Conservation (phyloP, 2,888 invertebrate genomes). For the Macrophya alboannulata region DNA sequence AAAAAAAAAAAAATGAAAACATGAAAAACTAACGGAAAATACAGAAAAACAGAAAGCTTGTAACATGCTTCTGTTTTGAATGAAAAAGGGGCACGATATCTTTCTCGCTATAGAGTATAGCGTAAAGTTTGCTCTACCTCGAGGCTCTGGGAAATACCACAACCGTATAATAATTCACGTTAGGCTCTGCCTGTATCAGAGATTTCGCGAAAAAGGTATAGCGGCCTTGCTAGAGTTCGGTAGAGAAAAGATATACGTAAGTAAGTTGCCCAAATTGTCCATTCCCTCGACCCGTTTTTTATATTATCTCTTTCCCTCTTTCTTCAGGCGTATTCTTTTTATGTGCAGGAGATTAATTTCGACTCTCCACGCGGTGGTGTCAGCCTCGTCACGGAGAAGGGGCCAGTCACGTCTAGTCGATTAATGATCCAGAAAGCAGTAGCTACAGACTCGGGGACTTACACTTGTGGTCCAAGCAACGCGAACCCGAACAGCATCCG, state of each 20-base stretch:
- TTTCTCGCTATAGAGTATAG: constrained; percentile 17
- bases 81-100: neutral
- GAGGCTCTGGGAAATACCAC: constrained; percentile 30
- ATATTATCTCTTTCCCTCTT: constrained; percentile 19
- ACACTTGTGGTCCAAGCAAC: constrained; percentile 81
- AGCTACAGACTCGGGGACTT: constrained; percentile 79
- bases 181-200: constrained; percentile 38
- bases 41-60: neutral
- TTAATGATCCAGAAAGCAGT: constrained; percentile 80
- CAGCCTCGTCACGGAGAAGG: constrained; percentile 80
- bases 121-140: constrained; percentile 11
- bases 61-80: constrained; percentile 2
- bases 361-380: constrained; percentile 81
- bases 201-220: constrained; percentile 23
- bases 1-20: neutral
- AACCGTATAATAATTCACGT: constrained; percentile 45
- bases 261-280: constrained; percentile 31
- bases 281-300: constrained; percentile 15
- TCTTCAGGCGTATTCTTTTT: constrained; percentile 32
- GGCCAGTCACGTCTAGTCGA: constrained; percentile 80
- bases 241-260: constrained; percentile 14
- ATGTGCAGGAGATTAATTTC: constrained; percentile 79
- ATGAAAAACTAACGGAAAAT: neutral
- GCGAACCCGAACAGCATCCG: constrained; percentile 90
- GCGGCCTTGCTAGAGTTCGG: neutral